phyloP scores from a whole-genome alignment of 2,113 vertebrate genomes.

The Hyaena hyaena region DNA sequence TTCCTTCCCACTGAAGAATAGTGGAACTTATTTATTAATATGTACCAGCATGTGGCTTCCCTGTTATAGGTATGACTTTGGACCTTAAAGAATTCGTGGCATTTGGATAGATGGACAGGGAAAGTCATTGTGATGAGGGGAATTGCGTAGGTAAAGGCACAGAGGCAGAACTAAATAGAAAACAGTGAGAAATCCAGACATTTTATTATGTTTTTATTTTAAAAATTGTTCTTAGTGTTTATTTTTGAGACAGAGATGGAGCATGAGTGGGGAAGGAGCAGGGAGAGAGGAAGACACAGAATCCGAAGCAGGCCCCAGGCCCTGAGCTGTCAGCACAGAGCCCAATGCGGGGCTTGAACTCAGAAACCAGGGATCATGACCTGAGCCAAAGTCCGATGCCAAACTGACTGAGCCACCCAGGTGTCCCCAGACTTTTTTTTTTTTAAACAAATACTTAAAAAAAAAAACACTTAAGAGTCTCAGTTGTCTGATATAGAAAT shows the following conservation, averaged over 20 bases:
- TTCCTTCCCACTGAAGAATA: not conserved
- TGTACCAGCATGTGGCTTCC: not conserved
- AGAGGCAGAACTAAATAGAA: conserved; percentile 4
- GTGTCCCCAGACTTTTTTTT: not conserved
- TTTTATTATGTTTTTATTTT: not conserved
- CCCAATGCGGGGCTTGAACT: too few species aligned
- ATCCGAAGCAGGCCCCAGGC: too few species aligned
- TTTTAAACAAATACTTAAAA: not conserved
- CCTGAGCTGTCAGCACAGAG: too few species aligned
- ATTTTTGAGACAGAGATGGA: too few species aligned
- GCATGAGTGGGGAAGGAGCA: too few species aligned
- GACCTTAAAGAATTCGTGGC: not conserved
- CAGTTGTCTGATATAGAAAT: conserved; percentile 32
- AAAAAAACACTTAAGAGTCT: not conserved
- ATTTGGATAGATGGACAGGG: not conserved
- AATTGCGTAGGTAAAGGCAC: not conserved
- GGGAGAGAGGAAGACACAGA: too few species aligned
- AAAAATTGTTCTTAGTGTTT: too few species aligned
- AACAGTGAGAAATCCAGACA: not conserved
- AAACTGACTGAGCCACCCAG: too few species aligned
- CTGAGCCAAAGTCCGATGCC: too few species aligned
- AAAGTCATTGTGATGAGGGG: not conserved
- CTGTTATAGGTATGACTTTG: not conserved
- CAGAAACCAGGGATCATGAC: too few species aligned
- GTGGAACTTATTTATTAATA: conserved; percentile 12